Evolutionary conservation across 2,113 vertebrate genomes (phyloP), one percentile per base, ranked within the genome.

Genomic region (Plectropomus leopardus): DNA sequence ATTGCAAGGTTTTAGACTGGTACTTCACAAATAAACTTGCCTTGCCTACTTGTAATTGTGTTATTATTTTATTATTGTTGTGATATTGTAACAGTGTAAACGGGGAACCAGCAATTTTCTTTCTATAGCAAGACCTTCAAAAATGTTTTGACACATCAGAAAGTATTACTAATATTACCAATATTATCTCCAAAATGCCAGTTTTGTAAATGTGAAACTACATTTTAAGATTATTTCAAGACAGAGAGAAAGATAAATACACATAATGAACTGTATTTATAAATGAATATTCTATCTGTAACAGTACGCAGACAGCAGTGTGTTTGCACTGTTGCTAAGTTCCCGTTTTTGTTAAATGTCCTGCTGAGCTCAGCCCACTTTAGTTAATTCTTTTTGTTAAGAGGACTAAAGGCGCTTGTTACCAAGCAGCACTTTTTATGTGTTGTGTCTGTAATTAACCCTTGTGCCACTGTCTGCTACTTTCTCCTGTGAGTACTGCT

Each of bases 361-460:
- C n/a, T 32, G 4, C 78, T 75, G 78, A 72, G 77, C 72, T 82
- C 64, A 36, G 64, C 66, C 69, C 61, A 45, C 50, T 54, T 9
- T 5, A 45, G 60, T 44, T 72, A 4, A 78, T 66, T 88, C 51
- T 82, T 79, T 75, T 69, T 80, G 76, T 81, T 40, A 54, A 66
- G 65, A 70, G 14, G 16, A 36, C 59, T 61, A 61, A 80, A 79
- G 71, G 21, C 21, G 1, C 50, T 79, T 1, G 90, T 93, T 72
- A 86, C 93, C 82, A 85, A 78, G 89, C 90, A 93, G 87, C 87
- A 59, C 42, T 69, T 84, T 83, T 86, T 70, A 73, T 69, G 40
- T 59, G 57, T 63, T 53, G 66, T 44, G 72, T 60, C 61, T 76
- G 75, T 48, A 65, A 60, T 71, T 36, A 23, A 0, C 0, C 1